Base-by-base conservation (phyloP, 2,797 vertebrate genomes). In the Merluccius polli region DNA sequence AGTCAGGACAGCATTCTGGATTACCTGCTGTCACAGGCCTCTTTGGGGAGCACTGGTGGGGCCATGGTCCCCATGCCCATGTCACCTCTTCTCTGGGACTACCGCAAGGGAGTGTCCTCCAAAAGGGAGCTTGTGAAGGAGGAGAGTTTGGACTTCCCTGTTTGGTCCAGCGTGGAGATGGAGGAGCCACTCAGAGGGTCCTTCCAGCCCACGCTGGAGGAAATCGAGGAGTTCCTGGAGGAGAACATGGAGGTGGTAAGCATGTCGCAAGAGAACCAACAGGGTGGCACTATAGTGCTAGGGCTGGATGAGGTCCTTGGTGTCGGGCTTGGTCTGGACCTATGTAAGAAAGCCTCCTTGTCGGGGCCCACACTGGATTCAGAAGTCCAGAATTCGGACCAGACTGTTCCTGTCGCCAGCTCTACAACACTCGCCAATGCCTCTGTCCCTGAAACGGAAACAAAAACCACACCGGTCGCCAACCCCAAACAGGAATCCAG, bases 1-100 rank as follows among this genome's bases (percentile, higher is more conserved):
- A 94, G 94, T 77, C 95, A 96, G 91, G 96, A 97, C 89, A 95
- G 93, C 79, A 95, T 98, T 80, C 91, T 98, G 85, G 96, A 98
- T 87, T 96, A 96, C 79, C 91, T 98, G 74, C 89, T 97, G 77
- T 96, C 96, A 79, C 96, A 96, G 89, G 93, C 95, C 31, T 95
- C 95, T 2, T 86, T 97, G 85, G 94, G 93, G 36, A 68, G 88
- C 38, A 77, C 76, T 29, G 78, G 16, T 35, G 16, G 63, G 24
- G 33, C 70, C 18, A 79, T 73, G n/a, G 84, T 87, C 30, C 82
- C 90, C 1, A 41, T 88, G 1, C 83, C 89, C 5, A 82, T 90
- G 0, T 86, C 94, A 44, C 74, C 92, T 0, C 91, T 95, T 75
- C 93, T 94, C 84, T 96, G 95, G 91, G 92, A 96, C 85, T 89